These are phyloP conservation scores for Eristalis tenax DNA, from an alignment of 2,888 invertebrate species.

Conservation along the genomic window DNA sequence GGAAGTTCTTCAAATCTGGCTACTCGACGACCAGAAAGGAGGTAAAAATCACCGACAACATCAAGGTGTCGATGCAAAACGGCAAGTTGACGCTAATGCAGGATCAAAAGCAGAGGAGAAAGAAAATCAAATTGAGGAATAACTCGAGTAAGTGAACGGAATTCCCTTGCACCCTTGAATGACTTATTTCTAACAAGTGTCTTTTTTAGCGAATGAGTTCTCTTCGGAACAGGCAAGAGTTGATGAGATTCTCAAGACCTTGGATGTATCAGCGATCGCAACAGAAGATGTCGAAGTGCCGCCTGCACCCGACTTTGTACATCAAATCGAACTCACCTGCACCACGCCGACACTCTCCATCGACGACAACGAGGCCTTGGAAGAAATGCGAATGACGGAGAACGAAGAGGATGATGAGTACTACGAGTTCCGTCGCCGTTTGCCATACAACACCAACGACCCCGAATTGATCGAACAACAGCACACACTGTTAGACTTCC, in stretches of 20 bases:
- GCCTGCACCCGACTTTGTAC: background rate
- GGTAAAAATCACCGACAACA: conserved; percentile 78
- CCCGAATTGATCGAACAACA: conserved; percentile 78
- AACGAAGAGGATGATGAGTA: conserved; percentile 61
- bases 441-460: conserved; percentile 79
- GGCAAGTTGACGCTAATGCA: conserved; percentile 77
- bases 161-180: background rate
- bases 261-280: conserved; percentile 75
- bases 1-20: conserved; percentile 79
- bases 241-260: conserved; percentile 78
- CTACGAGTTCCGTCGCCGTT: conserved; percentile 75
- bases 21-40: conserved; percentile 76
- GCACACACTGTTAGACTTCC: conserved; percentile 77
- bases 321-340: conserved; percentile 20
- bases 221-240: conserved; percentile 79
- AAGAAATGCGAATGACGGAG: conserved; percentile 46
- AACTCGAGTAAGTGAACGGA: conserved; percentile 55
- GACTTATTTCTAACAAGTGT: background rate
- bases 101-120: conserved; percentile 72
- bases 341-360: conserved; percentile 49
- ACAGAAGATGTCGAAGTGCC: conserved; percentile 21
- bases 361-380: conserved; percentile 40
- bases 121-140: conserved; percentile 68
- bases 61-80: conserved; percentile 77
- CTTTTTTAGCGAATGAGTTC: conserved; percentile 75